A percentile compares a stretch with the other conserved stretches of the same genome.
Conservation (phyloP, 2,113 vertebrate genomes). For the Microtus pennsylvanicus region DNA sequence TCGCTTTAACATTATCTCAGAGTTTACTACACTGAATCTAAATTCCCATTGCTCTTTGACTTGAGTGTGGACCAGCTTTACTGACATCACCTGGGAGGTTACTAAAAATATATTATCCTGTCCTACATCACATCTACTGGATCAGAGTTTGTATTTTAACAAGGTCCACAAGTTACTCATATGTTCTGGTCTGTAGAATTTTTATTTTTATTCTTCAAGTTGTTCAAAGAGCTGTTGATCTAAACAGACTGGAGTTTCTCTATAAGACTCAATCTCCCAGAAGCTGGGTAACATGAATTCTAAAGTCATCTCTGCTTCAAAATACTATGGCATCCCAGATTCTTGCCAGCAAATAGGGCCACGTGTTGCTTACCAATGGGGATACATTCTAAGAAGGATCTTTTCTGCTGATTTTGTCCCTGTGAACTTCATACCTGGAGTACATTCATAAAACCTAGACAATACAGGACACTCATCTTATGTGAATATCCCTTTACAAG, state of each 20-base stretch:
- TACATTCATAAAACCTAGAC: not conserved
- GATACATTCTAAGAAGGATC: not conserved
- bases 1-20: not conserved
- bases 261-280: not conserved
- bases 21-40: not conserved
- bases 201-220: conserved; percentile 47
- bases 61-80: no score
- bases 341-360: not conserved
- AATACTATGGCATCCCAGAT: not conserved
- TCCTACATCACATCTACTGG: not conserved
- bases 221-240: not conserved
- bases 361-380: not conserved
- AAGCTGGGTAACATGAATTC: not conserved
- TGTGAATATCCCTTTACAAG: not conserved
- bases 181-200: not conserved
- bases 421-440: not conserved
- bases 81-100: not conserved
- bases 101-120: not conserved
- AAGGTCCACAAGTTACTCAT: not conserved
- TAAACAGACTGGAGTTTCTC: not conserved
- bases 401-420: not conserved
- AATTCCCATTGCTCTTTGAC: not conserved
- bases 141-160: conserved; percentile 29
- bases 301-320: not conserved
- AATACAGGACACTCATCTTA: not conserved